Evolutionary conservation across 2,113 vertebrate genomes (phyloP).

Genomic region (Cynopterus brachyotis): DNA sequence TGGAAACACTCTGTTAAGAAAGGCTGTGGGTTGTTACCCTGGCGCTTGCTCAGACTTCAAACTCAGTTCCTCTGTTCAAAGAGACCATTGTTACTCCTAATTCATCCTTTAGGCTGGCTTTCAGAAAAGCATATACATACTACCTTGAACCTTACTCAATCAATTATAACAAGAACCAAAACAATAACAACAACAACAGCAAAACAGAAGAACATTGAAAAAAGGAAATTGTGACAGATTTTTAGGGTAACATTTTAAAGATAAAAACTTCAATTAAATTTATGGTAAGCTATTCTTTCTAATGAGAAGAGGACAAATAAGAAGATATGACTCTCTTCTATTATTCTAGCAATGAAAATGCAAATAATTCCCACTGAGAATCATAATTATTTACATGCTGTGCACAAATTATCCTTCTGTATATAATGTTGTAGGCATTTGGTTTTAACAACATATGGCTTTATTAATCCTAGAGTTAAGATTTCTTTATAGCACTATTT

Average conservation of each 20-base stretch:
- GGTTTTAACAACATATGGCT: not conserved
- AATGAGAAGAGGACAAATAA: not conserved
- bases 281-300: not conserved
- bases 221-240: not conserved
- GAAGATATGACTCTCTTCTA: not conserved
- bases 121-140: not conserved
- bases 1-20: conserved; percentile 42
- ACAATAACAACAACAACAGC: not conserved
- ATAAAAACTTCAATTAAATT: conserved; percentile 4
- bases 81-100: not conserved
- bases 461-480: not conserved
- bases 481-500: conserved; percentile 29
- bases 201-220: not conserved
- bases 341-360: conserved; percentile 19
- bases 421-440: not conserved
- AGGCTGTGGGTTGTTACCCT: not conserved
- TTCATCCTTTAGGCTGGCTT: not conserved
- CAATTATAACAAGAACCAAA: not conserved
- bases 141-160: not conserved
- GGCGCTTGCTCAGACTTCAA: not conserved
- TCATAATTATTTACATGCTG: not conserved
- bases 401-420: conserved; percentile 19
- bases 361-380: not conserved
- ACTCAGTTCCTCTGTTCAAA: conserved; percentile 14
- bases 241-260: conserved; percentile 2